Evolutionary conservation across 2,888 invertebrate species (phyloP).

Genomic region (Cataglyphis rosenhaueri): DNA sequence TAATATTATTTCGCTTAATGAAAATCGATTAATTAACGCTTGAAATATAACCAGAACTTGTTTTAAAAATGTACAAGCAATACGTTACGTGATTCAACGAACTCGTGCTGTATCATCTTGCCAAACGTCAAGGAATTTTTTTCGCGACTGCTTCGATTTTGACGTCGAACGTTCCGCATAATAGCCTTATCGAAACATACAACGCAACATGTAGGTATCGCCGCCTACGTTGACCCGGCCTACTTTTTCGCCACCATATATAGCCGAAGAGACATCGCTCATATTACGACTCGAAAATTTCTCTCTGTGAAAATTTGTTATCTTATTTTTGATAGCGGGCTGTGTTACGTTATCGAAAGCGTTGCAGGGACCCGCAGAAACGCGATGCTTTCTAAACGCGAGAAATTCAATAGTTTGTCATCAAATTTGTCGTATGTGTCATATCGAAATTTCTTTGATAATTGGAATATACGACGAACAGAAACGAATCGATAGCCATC

Average conservation of each 20-base stretch:
- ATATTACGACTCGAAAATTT: conserved; percentile 71
- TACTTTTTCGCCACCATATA: conserved; percentile 81
- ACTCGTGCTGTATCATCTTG: neutral
- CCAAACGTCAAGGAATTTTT: neutral
- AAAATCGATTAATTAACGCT: conserved; percentile 6
- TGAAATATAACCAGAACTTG: neutral
- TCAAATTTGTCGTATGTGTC: conserved; percentile 2
- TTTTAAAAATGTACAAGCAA: neutral
- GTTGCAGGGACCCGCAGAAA: conserved; percentile 66
- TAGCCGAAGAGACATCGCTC: conserved; percentile 67
- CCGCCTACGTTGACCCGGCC: conserved; percentile 74
- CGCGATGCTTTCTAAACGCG: conserved; percentile 80
- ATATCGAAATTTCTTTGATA: neutral
- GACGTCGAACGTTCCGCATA: conserved; percentile 21
- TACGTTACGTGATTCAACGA: conserved; percentile 1
- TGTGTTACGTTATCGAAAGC: conserved; percentile 23
- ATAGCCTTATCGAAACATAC: conserved; percentile 65
- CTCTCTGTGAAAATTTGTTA: conserved; percentile 76
- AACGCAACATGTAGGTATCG: conserved; percentile 62
- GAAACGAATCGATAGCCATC: neutral
- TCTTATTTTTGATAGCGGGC: conserved; percentile 64
- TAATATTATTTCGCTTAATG: neutral
- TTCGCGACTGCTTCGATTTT: conserved; percentile 32
- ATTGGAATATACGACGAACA: neutral
- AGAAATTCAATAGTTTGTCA: conserved; percentile 41